Percentiles rank a stretch among this genome's conserved stretches.
These are phyloP conservation scores for Aphidius gifuensis DNA, from an alignment of 1,140 invertebrate genomes.

Conservation along the genomic window DNA sequence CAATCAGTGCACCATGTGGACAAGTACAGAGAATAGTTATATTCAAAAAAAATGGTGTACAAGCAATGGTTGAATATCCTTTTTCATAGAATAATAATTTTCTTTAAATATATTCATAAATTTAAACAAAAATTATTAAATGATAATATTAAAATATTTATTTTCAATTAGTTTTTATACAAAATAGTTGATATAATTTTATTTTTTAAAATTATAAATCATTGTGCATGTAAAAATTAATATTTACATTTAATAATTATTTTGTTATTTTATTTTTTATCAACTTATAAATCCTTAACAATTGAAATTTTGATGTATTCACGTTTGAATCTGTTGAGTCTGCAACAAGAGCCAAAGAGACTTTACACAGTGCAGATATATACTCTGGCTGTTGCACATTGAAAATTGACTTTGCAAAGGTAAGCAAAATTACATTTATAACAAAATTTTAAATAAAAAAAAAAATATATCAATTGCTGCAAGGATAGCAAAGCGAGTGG, in stretches of 20 bases:
- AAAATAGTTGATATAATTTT: background rate
- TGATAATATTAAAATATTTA: background rate
- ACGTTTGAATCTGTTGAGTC: slow-evolving; percentile 92
- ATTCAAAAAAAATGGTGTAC: slow-evolving; percentile 97
- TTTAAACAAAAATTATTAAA: background rate
- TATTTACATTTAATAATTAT: background rate
- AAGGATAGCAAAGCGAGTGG: too few species aligned
- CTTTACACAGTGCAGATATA: slow-evolving; percentile 95
- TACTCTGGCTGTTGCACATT: slow-evolving; percentile 99
- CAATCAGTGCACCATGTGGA: slow-evolving; percentile 91
- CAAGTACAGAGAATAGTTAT: slow-evolving; percentile 97
- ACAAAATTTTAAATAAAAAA: too few species aligned
- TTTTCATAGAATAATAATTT: slow-evolving; percentile 53
- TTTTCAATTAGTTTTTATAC: background rate
- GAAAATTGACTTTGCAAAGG: slow-evolving; percentile 98
- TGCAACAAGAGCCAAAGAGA: slow-evolving; percentile 91
- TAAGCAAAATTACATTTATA: slow-evolving; percentile 56
- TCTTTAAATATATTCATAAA: slow-evolving; percentile 3
- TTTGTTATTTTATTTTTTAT: slow-evolving; percentile 3
- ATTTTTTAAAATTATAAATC: background rate
- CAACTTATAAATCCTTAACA: slow-evolving; percentile 53
- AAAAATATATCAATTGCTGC: too few species aligned
- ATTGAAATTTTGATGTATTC: slow-evolving; percentile 53
- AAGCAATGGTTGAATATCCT: slow-evolving; percentile 99
- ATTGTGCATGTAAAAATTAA: background rate